Evolutionary conservation across 2,888 invertebrate species (phyloP).

Genomic region (Drosophila koepferae): DNA sequence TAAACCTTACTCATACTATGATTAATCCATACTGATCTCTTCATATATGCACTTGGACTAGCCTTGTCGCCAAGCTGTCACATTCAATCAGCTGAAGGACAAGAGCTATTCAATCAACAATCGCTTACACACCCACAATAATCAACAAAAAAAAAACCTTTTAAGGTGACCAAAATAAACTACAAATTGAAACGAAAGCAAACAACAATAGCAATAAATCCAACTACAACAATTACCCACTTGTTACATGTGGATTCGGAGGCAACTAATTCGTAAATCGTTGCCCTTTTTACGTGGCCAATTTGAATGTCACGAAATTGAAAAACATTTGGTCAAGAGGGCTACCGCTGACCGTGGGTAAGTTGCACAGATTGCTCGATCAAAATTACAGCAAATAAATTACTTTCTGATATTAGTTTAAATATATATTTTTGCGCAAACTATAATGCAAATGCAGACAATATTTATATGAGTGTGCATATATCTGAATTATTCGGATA

Average conservation of each 20-base stretch:
- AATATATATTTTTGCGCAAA: not conserved
- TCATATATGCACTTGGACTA: conserved; percentile 17
- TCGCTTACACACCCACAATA: conserved; percentile 23
- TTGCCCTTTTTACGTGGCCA: conserved; percentile 61
- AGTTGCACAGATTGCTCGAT: not conserved
- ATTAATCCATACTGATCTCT: not conserved
- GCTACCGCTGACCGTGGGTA: conserved; percentile 46
- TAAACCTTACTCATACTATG: not conserved
- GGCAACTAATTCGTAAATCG: conserved; percentile 54
- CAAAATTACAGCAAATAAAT: not conserved
- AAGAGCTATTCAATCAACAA: conserved; percentile 42
- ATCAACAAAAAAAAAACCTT: conserved; percentile 15
- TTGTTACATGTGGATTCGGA: conserved; percentile 38
- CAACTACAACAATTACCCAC: conserved; percentile 39
- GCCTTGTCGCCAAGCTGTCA: conserved; percentile 40
- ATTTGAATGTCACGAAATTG: conserved; percentile 79
- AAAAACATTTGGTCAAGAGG: conserved; percentile 52
- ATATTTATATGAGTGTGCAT: not conserved
- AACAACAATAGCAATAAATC: not conserved
- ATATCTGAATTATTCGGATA: too few species aligned
- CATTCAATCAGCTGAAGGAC: conserved; percentile 53
- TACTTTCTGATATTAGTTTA: not conserved
- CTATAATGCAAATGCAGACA: not conserved
- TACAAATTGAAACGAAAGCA: conserved; percentile 27
- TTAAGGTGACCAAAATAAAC: conserved; percentile 22